These are phyloP conservation scores for Laterallus jamaicensis DNA, from an alignment of 2,113 vertebrate genomes.

Conservation along the genomic window DNA sequence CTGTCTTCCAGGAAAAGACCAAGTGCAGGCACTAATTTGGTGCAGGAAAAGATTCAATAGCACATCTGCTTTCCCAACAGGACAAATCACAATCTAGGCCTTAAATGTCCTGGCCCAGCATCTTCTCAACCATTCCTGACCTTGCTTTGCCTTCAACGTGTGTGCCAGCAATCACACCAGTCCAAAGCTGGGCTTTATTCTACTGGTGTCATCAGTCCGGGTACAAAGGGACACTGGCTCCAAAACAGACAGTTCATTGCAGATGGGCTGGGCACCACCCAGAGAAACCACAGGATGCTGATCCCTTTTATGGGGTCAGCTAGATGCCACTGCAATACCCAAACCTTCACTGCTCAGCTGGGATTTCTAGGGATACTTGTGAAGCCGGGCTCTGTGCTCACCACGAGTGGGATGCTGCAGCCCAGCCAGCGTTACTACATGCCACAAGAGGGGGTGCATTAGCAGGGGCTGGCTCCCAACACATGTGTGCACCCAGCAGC, in stretches of 20 bases:
- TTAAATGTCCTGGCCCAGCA: not conserved
- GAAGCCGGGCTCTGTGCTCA: not conserved
- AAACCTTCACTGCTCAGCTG: too few species aligned
- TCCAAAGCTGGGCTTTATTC: not conserved
- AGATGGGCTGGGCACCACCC: not conserved
- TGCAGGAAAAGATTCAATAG: not conserved
- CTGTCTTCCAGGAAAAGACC: not conserved
- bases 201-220: not conserved
- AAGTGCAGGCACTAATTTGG: not conserved
- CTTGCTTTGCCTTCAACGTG: not conserved
- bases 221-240: not conserved
- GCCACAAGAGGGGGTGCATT: not conserved
- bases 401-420: not conserved
- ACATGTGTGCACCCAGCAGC: accelerated
- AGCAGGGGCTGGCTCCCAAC: not conserved
- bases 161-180: not conserved
- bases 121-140: not conserved
- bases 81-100: not conserved
- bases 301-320: accelerated
- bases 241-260: not conserved
- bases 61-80: not conserved
- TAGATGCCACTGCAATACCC: accelerated
- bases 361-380: not conserved
- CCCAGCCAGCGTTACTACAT: not conserved
- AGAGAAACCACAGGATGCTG: too few species aligned